Conservation (phyloP, 1,140 invertebrate genomes). For the Hylyphantes graminicola region DNA sequence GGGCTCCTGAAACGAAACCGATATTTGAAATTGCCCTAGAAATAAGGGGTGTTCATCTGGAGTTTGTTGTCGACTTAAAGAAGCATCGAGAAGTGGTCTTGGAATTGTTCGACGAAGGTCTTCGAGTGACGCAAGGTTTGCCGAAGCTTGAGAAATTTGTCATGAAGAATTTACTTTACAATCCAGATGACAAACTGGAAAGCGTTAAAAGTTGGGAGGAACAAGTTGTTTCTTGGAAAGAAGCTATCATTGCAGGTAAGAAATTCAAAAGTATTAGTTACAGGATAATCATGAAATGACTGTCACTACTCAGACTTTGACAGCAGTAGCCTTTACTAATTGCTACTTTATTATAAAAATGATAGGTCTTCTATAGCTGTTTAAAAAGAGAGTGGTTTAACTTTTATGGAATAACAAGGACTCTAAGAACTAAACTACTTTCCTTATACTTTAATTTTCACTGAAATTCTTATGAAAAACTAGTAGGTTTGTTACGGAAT, state of each 20-base stretch:
- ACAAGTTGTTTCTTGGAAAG: conserved; percentile 14
- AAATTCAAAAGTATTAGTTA: not conserved
- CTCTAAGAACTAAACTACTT: no score
- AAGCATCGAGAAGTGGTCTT: conserved; percentile 16
- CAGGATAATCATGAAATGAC: no score
- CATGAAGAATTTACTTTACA: conserved; percentile 41
- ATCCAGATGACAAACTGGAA: conserved; percentile 39
- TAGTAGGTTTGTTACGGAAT: no score
- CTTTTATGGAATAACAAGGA: no score
- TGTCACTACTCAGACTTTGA: no score
- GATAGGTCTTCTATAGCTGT: no score
- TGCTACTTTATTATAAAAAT: no score
- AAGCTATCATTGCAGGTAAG: conserved; percentile 19
- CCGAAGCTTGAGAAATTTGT: conserved; percentile 20
- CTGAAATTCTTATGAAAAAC: no score
- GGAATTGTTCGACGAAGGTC: conserved; percentile 25
- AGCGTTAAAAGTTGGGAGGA: conserved; percentile 12
- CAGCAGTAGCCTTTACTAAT: no score
- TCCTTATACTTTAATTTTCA: no score
- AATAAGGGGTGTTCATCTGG: conserved; percentile 22
- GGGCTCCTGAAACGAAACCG: not conserved
- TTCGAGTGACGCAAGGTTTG: conserved; percentile 14
- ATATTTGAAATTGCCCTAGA: conserved; percentile 33
- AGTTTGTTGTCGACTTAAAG: conserved; percentile 8
- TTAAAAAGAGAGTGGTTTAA: no score